phyloP scores from a whole-genome alignment of 2,888 invertebrate genomes.

The Ligdia adustata region DNA sequence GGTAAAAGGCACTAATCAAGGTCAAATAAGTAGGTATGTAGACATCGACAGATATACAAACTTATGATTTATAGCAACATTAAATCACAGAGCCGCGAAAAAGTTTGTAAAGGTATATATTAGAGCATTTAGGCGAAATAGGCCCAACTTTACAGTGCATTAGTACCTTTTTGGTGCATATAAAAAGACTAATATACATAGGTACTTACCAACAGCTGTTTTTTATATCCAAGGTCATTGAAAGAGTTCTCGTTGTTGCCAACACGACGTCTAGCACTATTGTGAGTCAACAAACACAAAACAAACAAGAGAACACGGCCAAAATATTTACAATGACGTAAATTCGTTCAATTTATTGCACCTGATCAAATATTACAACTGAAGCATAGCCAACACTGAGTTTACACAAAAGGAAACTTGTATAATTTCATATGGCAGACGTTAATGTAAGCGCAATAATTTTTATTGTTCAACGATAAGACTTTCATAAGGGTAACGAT shows the following conservation, averaged over 20 bases:
- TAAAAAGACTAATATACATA: slow-evolving; percentile 29
- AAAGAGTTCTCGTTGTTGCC: slow-evolving; percentile 54
- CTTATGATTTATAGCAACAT: no score
- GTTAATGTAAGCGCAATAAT: slow-evolving; percentile 11
- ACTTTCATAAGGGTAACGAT: slow-evolving; percentile 48
- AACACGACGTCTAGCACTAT: slow-evolving; percentile 50
- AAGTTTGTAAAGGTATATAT: no score
- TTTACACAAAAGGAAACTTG: slow-evolving; percentile 13
- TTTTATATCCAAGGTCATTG: slow-evolving; percentile 66
- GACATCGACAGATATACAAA: not conserved
- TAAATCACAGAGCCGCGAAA: not conserved
- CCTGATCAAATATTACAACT: slow-evolving; percentile 57
- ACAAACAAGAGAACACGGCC: slow-evolving; percentile 67
- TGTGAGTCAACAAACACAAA: slow-evolving; percentile 66
- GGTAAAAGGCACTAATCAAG: slow-evolving; percentile 16
- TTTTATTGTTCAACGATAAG: slow-evolving; percentile 37
- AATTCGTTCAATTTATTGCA: slow-evolving; percentile 59
- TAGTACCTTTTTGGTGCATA: not conserved
- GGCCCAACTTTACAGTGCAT: no score
- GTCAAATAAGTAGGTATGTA: not conserved
- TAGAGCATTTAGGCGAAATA: no score
- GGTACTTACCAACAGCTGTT: slow-evolving; percentile 72
- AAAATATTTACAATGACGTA: slow-evolving; percentile 75
- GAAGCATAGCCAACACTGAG: slow-evolving; percentile 3
- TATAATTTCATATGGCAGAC: slow-evolving; percentile 18